Conservation (phyloP, 2,113 vertebrate genomes). For the Brachyistius frenatus region DNA sequence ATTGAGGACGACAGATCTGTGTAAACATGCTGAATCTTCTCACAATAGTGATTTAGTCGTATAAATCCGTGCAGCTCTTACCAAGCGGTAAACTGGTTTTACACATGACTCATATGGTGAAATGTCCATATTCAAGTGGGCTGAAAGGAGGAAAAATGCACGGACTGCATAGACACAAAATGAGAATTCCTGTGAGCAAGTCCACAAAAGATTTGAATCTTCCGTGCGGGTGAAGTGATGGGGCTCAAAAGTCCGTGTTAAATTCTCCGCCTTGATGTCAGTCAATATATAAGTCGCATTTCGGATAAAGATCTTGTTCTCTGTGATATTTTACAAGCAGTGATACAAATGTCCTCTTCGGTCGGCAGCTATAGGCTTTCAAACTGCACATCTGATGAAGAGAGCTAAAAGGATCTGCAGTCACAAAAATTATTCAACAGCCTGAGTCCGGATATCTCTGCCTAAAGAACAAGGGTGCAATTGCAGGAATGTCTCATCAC, state of each 20-base stretch:
- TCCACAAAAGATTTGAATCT: slow-evolving; percentile 59
- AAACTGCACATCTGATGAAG: slow-evolving; percentile 60
- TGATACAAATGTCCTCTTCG: slow-evolving; percentile 41
- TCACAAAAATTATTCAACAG: slow-evolving; percentile 64
- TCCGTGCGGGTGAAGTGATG: slow-evolving; percentile 48
- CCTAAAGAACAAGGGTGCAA: slow-evolving; percentile 52
- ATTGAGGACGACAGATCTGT: slow-evolving; percentile 58
- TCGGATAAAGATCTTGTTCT: slow-evolving; percentile 56
- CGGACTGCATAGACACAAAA: slow-evolving; percentile 46
- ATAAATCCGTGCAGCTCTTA: slow-evolving; percentile 72
- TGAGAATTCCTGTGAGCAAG: slow-evolving; percentile 62
- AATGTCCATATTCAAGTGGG: slow-evolving; percentile 78
- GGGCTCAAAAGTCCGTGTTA: slow-evolving; percentile 64
- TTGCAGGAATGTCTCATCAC: slow-evolving; percentile 67
- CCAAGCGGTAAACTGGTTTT: slow-evolving; percentile 66
- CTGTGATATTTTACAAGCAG: slow-evolving; percentile 44
- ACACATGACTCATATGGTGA: slow-evolving; percentile 53
- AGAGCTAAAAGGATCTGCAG: slow-evolving; percentile 58
- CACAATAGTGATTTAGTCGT: slow-evolving; percentile 71
- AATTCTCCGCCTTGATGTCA: slow-evolving; percentile 53
- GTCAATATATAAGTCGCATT: slow-evolving; percentile 56
- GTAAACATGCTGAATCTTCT: slow-evolving; percentile 74
- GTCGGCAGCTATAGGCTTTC: slow-evolving; percentile 43
- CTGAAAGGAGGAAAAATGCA: slow-evolving; percentile 25
- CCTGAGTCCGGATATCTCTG: slow-evolving; percentile 68